These are phyloP conservation scores for Corythornis madagascariensis DNA, from an alignment of 2,113 vertebrate genomes.

Conservation along the genomic window DNA sequence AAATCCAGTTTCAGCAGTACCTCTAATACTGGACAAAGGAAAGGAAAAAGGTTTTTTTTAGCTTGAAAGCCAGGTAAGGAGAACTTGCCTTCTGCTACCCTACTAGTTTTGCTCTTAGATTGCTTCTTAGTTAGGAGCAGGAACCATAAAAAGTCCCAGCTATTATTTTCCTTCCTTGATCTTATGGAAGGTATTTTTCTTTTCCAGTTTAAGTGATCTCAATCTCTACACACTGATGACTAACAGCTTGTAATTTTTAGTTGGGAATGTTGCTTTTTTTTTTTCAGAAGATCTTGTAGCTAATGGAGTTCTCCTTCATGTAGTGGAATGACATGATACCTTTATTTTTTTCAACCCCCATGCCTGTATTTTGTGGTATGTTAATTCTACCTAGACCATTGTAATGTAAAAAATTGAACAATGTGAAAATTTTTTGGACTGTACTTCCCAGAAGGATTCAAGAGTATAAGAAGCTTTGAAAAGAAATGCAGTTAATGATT, in stretches of 20 bases:
- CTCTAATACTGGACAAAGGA: neutral
- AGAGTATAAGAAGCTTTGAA: neutral
- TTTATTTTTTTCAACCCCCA: neutral
- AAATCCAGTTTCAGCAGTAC: neutral
- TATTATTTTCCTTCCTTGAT: neutral
- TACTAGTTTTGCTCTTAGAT: neutral
- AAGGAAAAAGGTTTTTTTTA: neutral
- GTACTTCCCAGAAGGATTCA: neutral
- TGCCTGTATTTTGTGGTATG: neutral
- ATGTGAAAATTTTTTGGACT: neutral
- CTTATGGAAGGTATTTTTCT: neutral
- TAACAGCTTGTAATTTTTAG: neutral
- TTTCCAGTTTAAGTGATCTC: neutral
- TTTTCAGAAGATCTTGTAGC: neutral
- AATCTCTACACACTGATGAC: neutral
- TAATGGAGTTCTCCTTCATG: neutral
- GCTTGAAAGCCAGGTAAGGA: neutral
- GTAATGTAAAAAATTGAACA: neutral
- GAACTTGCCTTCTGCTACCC: neutral
- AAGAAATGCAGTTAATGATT: slow-evolving; percentile 10
- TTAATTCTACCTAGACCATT: neutral
- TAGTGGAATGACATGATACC: neutral
- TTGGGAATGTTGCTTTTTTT: neutral
- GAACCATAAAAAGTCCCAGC: neutral
- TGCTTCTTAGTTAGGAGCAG: neutral